phyloP scores from a whole-genome alignment of 2,797 vertebrate genomes.

The Gymnocypris eckloni region DNA sequence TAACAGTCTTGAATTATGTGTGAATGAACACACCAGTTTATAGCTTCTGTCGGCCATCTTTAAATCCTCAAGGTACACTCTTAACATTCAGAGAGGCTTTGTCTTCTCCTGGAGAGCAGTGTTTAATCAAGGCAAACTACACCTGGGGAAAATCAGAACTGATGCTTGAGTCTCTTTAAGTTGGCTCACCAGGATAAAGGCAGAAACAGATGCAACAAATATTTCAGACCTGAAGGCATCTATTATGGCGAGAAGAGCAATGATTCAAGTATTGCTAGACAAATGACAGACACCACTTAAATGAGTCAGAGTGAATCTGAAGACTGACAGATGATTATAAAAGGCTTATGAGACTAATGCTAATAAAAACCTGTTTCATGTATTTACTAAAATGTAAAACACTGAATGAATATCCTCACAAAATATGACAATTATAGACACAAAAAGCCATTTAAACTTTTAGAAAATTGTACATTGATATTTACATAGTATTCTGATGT shows the following conservation, averaged over 20 bases:
- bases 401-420: not conserved
- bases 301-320: slow-evolving; percentile 6
- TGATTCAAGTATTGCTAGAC: slow-evolving; percentile 3
- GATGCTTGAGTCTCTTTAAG: slow-evolving; percentile 36
- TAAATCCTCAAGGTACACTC: slow-evolving; percentile 34
- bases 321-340: slow-evolving; percentile 16
- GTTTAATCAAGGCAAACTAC: slow-evolving; percentile 54
- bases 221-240: slow-evolving; percentile 13
- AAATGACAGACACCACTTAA: slow-evolving; percentile 1
- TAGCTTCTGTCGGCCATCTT: not conserved
- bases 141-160: slow-evolving; percentile 18
- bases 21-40: slow-evolving; percentile 26
- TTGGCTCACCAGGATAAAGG: slow-evolving; percentile 7
- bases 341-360: slow-evolving; percentile 1
- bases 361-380: not conserved
- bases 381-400: not conserved
- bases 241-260: not conserved
- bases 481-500: not conserved
- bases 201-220: not conserved
- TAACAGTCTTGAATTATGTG: slow-evolving; percentile 29
- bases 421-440: not conserved
- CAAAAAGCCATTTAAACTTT: not conserved
- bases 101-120: slow-evolving; percentile 29
- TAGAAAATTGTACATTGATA: not conserved
- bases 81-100: slow-evolving; percentile 41